These are phyloP conservation scores for Acomys russatus DNA, from an alignment of 2,797 vertebrate species.

Conservation along the genomic window DNA sequence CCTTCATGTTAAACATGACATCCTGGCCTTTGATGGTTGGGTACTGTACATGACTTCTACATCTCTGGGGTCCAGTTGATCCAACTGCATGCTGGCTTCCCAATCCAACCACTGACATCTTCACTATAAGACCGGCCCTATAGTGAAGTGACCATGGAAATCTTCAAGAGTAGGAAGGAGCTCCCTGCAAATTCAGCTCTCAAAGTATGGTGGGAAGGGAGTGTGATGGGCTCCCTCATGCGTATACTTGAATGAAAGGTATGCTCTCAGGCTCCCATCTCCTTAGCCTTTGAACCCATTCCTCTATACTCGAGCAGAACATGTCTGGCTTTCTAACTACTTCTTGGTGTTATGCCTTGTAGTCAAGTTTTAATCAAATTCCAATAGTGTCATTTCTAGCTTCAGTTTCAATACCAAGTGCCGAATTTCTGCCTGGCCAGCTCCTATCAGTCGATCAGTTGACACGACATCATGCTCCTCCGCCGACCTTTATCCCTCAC, in stretches of 20 bases:
- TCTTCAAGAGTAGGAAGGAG: neutral
- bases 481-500: neutral
- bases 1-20: neutral
- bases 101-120: neutral
- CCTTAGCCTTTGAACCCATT: neutral
- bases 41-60: neutral
- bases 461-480: neutral
- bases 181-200: neutral
- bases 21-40: neutral
- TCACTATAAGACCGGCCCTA: neutral
- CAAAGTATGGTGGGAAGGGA: neutral
- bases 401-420: neutral
- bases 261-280: too few relatives aligned
- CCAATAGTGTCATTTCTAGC: neutral
- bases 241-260: neutral
- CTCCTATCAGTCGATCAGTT: neutral
- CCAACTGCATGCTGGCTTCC: neutral
- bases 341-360: neutral
- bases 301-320: neutral
- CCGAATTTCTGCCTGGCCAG: neutral
- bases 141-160: neutral
- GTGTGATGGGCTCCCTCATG: too few relatives aligned
- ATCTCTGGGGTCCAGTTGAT: neutral
- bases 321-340: neutral
- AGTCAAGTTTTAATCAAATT: neutral